A percentile compares a stretch with the other conserved stretches of the same genome.
These are phyloP conservation scores for Arctia plantaginis DNA, from an alignment of 2,888 invertebrate genomes.

Conservation along the genomic window DNA sequence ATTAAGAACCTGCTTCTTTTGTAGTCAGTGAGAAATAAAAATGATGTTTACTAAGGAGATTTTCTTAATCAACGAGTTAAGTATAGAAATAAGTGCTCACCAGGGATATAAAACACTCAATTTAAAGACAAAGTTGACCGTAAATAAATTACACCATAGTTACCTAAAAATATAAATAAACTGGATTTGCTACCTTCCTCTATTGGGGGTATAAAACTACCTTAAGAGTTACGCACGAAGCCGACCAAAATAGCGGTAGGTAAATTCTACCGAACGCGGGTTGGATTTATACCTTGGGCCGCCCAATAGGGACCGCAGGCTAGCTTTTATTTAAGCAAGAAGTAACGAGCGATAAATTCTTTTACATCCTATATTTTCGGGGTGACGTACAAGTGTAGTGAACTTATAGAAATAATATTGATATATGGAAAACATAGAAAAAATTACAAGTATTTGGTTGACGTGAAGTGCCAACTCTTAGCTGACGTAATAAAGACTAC, in stretches of 20 bases:
- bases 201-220: slow-evolving; percentile 19
- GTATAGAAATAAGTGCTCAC: not conserved
- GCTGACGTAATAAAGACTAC: too few species aligned
- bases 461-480: too few species aligned
- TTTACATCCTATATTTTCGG: slow-evolving; percentile 38
- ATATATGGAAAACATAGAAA: slow-evolving; percentile 22
- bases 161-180: slow-evolving; percentile 11
- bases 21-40: too few species aligned
- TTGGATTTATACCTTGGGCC: slow-evolving; percentile 38
- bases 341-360: slow-evolving; percentile 45
- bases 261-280: slow-evolving; percentile 41
- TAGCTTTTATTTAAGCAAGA: slow-evolving; percentile 36
- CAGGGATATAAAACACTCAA: not conserved
- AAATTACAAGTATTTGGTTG: too few species aligned
- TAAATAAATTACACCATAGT: slow-evolving; percentile 3
- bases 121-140: not conserved
- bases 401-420: slow-evolving; percentile 21
- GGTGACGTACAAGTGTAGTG: slow-evolving; percentile 28
- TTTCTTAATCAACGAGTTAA: not conserved
- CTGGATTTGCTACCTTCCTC: not conserved
- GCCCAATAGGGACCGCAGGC: slow-evolving; percentile 31
- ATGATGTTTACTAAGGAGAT: too few species aligned
- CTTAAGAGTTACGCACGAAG: slow-evolving; percentile 18
- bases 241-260: slow-evolving; percentile 32
- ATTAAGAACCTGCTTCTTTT: too few species aligned